A percentile compares a stretch with the other conserved stretches of the same genome.
Evolutionary conservation across 1,140 invertebrate genomes (phyloP).

Genomic region (Pseudoatta argentina): DNA sequence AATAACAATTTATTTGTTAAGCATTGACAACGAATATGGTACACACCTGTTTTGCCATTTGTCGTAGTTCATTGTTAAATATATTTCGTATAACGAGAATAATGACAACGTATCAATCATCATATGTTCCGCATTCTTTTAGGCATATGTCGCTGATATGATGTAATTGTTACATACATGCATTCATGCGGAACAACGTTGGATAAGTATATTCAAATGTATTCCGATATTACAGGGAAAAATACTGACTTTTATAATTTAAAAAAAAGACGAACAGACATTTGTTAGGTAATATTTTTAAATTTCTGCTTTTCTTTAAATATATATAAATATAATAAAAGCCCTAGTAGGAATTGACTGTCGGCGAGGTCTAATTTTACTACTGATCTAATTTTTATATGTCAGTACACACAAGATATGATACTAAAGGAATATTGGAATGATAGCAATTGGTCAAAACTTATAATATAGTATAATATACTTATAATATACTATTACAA

Average conservation of each 20-base stretch:
- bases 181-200: background rate
- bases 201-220: background rate
- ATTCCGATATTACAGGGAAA: background rate
- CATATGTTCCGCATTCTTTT: slow-evolving; percentile 14
- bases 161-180: background rate
- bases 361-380: too few species aligned
- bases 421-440: too few species aligned
- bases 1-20: slow-evolving; percentile 29
- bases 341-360: too few species aligned
- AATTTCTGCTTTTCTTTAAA: background rate
- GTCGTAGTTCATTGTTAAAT: background rate
- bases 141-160: background rate
- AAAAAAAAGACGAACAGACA: background rate
- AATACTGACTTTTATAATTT: background rate
- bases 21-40: slow-evolving; percentile 54
- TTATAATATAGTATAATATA: too few species aligned
- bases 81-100: background rate
- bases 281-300: background rate
- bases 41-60: slow-evolving; percentile 41
- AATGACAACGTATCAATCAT: background rate
- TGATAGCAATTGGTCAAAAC: too few species aligned
- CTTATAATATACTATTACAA: too few species aligned
- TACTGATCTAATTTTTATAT: too few species aligned
- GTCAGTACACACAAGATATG: too few species aligned
- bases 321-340: background rate